Conservation (phyloP, 1,140 invertebrate genomes). For the Panagrolaimus sp. region DNA sequence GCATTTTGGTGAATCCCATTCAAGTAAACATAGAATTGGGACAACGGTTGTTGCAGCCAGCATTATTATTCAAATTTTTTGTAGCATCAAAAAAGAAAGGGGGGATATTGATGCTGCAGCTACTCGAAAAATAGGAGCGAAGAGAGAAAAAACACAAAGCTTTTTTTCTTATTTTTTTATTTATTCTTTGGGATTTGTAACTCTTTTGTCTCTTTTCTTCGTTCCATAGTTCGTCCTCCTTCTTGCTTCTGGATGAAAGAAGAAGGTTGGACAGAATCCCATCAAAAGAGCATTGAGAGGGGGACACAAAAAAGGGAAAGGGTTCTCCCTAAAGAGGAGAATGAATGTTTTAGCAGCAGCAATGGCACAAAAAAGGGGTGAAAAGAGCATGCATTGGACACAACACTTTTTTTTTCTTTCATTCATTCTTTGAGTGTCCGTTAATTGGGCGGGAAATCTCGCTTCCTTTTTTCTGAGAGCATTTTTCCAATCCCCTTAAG, state of each 20-base stretch:
- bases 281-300: too few relatives aligned
- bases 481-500: too few relatives aligned
- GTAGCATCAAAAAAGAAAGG: too few relatives aligned
- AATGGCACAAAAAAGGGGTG: background rate
- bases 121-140: slow-evolving; percentile 5
- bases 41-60: slow-evolving; percentile 11
- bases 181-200: too few relatives aligned
- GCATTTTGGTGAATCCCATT: slow-evolving; percentile 30
- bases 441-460: slow-evolving; percentile 13
- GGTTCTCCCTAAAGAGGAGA: background rate
- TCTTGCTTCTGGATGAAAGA: too few relatives aligned
- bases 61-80: background rate
- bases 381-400: too few relatives aligned
- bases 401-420: background rate
- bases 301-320: background rate
- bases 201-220: too few relatives aligned
- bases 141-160: background rate
- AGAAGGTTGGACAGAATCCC: too few relatives aligned
- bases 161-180: background rate
- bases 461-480: slow-evolving; percentile 2
- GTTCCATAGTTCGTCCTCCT: too few relatives aligned
- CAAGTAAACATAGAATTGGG: slow-evolving; percentile 30
- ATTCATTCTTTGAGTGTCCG: background rate
- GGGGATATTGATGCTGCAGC: too few relatives aligned
- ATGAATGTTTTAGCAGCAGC: background rate